Base-by-base conservation (phyloP, 1,140 invertebrate genomes). In the Venturia canescens region DNA sequence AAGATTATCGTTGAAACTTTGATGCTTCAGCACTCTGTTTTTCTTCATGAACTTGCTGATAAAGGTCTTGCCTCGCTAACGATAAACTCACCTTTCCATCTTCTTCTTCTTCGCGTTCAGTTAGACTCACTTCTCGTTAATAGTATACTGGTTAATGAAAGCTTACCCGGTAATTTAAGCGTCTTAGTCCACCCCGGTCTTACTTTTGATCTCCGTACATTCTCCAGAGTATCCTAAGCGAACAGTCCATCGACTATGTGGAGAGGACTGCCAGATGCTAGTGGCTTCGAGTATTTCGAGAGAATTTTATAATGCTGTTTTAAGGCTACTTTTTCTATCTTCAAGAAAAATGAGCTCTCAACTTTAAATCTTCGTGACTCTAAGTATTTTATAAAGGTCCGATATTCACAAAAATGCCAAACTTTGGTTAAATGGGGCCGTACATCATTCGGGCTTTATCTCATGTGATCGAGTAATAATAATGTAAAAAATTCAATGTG, bases 101-200 rank as follows among this genome's bases (percentile, higher is more conserved):
- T 44, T 50, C 70, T 50, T 50, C 26, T 6, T 5, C 27, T 3
- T 1, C 1, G 7, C 9, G 3, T 7, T 3, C 18, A 3, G 57
- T 23, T n/a, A n/a, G 63, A 13, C 72, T 48, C 48, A 75, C 50
- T 75, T 31, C 27, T 75, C 72, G 50, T 75, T 75, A 75, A 75
- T 75, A 29, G 72, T 75, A 75, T 57, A 75, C 57, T 75, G 57
- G 44, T 75, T 75, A 57, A 53, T 29, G 72, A 75, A 57, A 75
- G 50, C 27, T 75, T 9, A 11, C 23, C 72, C 7, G 48, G 15
- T 13, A n/a, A 26, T 38, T n/a, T 50, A 50, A 48, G 70, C 70
- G 70, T 18, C 44, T 50, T 72, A 72, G 38, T 26, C n/a, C 18
- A 13, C 70, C 6, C 23, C 15, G 21, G 50, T 34, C 48, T 75